Conservation (phyloP, 2,797 vertebrate species). For the Takifugu rubripes region DNA sequence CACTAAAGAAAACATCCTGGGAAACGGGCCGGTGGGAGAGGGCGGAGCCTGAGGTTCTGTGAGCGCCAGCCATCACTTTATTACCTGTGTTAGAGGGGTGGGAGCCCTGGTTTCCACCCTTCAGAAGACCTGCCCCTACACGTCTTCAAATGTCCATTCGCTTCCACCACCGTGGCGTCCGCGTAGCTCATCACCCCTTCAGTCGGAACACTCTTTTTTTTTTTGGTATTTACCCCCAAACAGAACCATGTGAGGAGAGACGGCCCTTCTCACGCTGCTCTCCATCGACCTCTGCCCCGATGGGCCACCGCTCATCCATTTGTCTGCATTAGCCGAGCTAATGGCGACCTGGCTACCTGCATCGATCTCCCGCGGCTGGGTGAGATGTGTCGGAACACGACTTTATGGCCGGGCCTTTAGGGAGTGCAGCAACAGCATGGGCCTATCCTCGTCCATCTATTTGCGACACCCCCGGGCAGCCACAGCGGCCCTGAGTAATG, state of each 20-base stretch:
- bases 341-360: constrained; percentile 50
- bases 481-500: constrained; percentile 65
- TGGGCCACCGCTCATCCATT: constrained; percentile 32
- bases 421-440: constrained; percentile 61
- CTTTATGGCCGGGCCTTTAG: constrained; percentile 55
- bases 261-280: constrained; percentile 23
- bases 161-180: constrained; percentile 30
- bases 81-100: constrained; percentile 25
- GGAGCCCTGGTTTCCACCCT: background rate
- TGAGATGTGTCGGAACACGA: constrained; percentile 57
- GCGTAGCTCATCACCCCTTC: constrained; percentile 52
- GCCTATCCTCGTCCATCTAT: constrained; percentile 65
- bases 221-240: constrained; percentile 68
- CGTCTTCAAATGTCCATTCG: constrained; percentile 22
- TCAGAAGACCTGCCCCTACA: background rate
- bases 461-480: constrained; percentile 49
- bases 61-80: too few species aligned
- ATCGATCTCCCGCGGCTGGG: constrained; percentile 48
- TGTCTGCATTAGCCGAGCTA: constrained; percentile 54
- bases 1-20: constrained; percentile 50
- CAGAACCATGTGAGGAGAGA: constrained; percentile 62
- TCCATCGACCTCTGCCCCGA: constrained; percentile 42
- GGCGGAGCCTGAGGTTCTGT: background rate
- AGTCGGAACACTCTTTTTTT: constrained; percentile 53
- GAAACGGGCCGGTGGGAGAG: constrained; percentile 5